A percentile compares a stretch with the other conserved stretches of the same genome.
Evolutionary conservation across 2,797 vertebrate species (phyloP).

Genomic region (Thunnus albacares): DNA sequence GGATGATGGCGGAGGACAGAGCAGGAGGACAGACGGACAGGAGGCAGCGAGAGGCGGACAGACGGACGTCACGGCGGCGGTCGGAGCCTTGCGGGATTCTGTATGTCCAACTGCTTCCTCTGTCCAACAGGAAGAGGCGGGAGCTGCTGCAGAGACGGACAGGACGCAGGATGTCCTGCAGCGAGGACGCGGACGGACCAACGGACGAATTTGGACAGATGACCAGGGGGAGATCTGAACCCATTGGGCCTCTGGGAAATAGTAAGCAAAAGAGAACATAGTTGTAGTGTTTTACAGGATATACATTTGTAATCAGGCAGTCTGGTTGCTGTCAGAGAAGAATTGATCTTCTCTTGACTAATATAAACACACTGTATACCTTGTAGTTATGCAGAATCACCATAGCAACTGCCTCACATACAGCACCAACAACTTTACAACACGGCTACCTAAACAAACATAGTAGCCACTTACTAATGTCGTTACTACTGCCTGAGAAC

Average conservation of each 20-base stretch:
- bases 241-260: constrained; percentile 85
- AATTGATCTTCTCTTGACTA: no score
- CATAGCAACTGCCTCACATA: no score
- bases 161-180: constrained; percentile 40
- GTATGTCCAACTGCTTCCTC: constrained; percentile 49
- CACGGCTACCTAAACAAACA: no score
- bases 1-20: constrained; percentile 29
- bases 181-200: constrained; percentile 23
- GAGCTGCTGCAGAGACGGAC: constrained; percentile 51
- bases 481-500: no score
- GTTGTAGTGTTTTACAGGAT: no score
- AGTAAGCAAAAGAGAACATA: constrained; percentile 53
- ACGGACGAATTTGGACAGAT: constrained; percentile 1
- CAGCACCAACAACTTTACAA: no score
- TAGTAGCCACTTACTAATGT: no score
- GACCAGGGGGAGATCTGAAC: constrained; percentile 86
- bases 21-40: constrained; percentile 7
- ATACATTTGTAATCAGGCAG: no score
- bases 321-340: no score
- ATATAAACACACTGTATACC: no score
- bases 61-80: constrained; percentile 20
- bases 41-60: constrained; percentile 22
- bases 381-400: no score
- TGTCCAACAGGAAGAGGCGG: constrained; percentile 56
- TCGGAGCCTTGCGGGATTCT: constrained; percentile 48